Percentiles rank a stretch among this genome's conserved stretches.
phyloP scores from a whole-genome alignment of 2,113 vertebrate species.

The Eudyptes chrysolophus region DNA sequence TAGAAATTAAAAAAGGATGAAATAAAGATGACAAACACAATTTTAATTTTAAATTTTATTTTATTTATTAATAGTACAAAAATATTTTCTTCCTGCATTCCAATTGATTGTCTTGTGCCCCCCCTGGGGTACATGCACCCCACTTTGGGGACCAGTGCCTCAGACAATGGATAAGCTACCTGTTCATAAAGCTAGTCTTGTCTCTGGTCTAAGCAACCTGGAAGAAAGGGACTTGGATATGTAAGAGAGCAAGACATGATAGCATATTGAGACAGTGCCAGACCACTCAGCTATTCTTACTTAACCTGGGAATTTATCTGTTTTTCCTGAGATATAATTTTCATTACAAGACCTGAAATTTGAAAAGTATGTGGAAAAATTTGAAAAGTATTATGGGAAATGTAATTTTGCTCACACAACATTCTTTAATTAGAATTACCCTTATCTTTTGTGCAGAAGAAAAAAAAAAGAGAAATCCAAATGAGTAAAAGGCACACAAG shows the following conservation, averaged over 20 bases:
- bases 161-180: not conserved
- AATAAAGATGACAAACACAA: not conserved
- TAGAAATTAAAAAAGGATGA: not conserved
- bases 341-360: not conserved
- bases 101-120: not conserved
- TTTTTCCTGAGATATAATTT: not conserved
- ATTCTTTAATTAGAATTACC: not conserved
- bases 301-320: not conserved
- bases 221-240: not conserved
- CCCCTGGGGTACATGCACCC: rapidly evolving
- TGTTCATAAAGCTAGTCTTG: not conserved
- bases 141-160: not conserved
- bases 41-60: not conserved
- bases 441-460: not conserved
- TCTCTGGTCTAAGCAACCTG: not conserved
- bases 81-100: not conserved
- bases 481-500: not conserved
- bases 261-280: not conserved
- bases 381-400: not conserved
- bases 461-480: not conserved
- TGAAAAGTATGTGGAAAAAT: not conserved
- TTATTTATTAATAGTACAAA: not conserved
- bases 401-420: not conserved
- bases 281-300: not conserved
- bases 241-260: not conserved